Base-by-base conservation (phyloP, 2,888 invertebrate species). In the Dorcus parallelipipedus region DNA sequence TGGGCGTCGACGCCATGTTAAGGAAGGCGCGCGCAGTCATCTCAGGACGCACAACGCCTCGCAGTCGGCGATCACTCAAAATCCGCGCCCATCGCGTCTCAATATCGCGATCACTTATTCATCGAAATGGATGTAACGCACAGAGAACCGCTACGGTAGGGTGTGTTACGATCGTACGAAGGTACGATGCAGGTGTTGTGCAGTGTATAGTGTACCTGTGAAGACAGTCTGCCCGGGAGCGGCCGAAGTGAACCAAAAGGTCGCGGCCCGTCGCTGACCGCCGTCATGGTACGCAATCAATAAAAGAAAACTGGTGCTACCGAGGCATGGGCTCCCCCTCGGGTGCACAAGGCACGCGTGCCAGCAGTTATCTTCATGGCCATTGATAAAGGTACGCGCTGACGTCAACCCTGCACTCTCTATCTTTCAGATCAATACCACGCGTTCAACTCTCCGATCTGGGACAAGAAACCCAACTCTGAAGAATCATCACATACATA, bases 321-420 rank as follows among this genome's bases (percentile, higher is more conserved):
- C 10, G 49, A 45, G 45, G 63, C 57, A 70, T 70, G 69, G 70
- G 66, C 61, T 66, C 61, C 63, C 67, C 71, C 66, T 65, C 66
- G 67, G 70, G 70, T 69, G 71, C 72, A 71, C 71, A 72, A 71
- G 75, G 75, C 76, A 76, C 75, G 72, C 74, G 76, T 76, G 75
- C 74, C 74, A 69, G 68, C 72, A 69, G 70, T 73, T 73, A 73
- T 73, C 74, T 77, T 73, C 76, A 77, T 77, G 77, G 78, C 76
- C 77, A 77, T 76, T 78, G 77, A 77, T 76, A 76, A 77, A 78
- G 76, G 77, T 74, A 75, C 64, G 59, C 61, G 60, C 64, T 72
- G 71, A 72, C 71, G 73, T 73, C 71, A 73, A 66, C 59, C 65
- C 60, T 60, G 50, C 58, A 63, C 61, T 59, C 58, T 62, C 61